A percentile compares a stretch with the other conserved stretches of the same genome.
Evolutionary conservation across 2,888 invertebrate species (phyloP).

Genomic region (Desoria tigrina): DNA sequence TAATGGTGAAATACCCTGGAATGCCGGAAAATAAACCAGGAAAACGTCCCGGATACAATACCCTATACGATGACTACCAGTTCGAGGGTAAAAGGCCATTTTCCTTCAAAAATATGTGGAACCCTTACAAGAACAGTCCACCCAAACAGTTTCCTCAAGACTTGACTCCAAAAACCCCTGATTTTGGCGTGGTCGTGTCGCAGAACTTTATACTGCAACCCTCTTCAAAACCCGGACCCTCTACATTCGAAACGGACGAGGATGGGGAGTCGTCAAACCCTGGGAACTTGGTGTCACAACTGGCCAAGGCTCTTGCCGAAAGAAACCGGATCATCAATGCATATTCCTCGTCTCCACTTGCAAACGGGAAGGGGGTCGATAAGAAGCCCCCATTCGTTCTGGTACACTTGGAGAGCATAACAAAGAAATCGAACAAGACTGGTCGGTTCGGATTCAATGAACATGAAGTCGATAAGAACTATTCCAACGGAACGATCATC

Average conservation of each 20-base stretch:
- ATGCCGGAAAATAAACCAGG: slow-evolving; percentile 22
- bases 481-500: slow-evolving; percentile 36
- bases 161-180: slow-evolving; percentile 6
- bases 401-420: slow-evolving; percentile 33
- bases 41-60: slow-evolving; percentile 15
- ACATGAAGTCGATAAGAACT: slow-evolving; percentile 26
- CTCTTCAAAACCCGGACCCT: slow-evolving; percentile 21
- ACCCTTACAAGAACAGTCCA: slow-evolving; percentile 10
- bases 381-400: slow-evolving; percentile 36
- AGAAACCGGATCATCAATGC: slow-evolving; percentile 31
- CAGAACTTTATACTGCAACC: slow-evolving; percentile 30
- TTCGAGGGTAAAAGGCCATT: too few species aligned
- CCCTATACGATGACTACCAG: too few species aligned
- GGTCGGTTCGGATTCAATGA: slow-evolving; percentile 19
- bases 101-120: background rate
- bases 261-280: slow-evolving; percentile 16
- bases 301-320: slow-evolving; percentile 33
- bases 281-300: slow-evolving; percentile 30
- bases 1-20: slow-evolving; percentile 35
- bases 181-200: slow-evolving; percentile 33
- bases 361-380: background rate
- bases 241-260: slow-evolving; percentile 15
- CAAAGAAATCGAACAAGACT: slow-evolving; percentile 29
- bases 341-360: slow-evolving; percentile 3
- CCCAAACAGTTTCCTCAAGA: background rate